These are phyloP conservation scores for Amblyornis subalaris DNA, from an alignment of 2,113 vertebrate genomes.

Conservation along the genomic window DNA sequence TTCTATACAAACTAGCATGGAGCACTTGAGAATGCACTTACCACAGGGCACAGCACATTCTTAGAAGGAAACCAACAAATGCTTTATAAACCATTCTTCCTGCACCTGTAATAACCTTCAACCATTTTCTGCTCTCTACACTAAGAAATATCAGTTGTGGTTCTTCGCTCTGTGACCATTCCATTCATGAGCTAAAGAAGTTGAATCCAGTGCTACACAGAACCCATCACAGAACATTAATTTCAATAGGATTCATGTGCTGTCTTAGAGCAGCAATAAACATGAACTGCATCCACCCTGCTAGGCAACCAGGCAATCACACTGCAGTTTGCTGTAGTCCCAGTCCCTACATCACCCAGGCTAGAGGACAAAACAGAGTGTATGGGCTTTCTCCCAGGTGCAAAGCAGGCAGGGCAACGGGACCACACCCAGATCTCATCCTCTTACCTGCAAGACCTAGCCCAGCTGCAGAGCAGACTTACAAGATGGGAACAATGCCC, in stretches of 20 bases:
- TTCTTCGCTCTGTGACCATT: background rate
- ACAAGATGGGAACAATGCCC: background rate
- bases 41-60: background rate
- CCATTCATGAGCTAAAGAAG: background rate
- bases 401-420: background rate
- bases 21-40: background rate
- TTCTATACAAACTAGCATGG: background rate
- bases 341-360: background rate
- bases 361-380: accelerated
- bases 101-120: background rate
- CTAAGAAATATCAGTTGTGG: background rate
- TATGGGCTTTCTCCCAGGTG: background rate
- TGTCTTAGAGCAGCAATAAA: background rate
- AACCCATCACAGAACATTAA: background rate
- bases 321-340: background rate
- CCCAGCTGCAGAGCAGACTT: background rate
- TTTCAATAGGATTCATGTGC: background rate
- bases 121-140: background rate
- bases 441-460: background rate
- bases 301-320: background rate
- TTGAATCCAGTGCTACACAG: background rate
- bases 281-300: background rate
- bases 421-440: background rate
- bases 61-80: background rate
- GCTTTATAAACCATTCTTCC: background rate